Percentiles rank a stretch among this genome's conserved stretches.
These are phyloP conservation scores for Chrysopa pallens DNA, from an alignment of 1,140 invertebrate species.

Conservation along the genomic window DNA sequence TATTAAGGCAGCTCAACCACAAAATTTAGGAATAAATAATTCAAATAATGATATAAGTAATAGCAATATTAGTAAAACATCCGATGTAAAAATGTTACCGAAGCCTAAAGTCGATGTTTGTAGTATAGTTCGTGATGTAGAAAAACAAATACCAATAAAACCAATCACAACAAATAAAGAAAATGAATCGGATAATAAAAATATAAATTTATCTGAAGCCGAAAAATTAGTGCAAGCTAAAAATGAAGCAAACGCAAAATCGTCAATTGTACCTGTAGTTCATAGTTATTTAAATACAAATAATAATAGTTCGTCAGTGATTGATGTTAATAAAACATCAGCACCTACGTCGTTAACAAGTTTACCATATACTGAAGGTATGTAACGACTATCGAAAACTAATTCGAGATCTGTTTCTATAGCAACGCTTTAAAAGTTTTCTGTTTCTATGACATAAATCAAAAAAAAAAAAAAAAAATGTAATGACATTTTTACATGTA, in stretches of 20 bases:
- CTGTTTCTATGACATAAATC: neutral
- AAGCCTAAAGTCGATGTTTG: slow-evolving; percentile 15
- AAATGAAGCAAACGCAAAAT: slow-evolving; percentile 12
- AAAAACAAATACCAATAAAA: slow-evolving; percentile 9
- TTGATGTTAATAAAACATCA: slow-evolving; percentile 5
- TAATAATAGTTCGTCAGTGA: slow-evolving; percentile 5
- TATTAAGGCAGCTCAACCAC: slow-evolving; percentile 3
- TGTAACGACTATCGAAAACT: neutral
- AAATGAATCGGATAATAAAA: neutral
- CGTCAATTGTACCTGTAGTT: neutral
- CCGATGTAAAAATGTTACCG: slow-evolving; percentile 4
- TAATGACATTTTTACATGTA: too few species aligned
- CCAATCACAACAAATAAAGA: slow-evolving; percentile 1
- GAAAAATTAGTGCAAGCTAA: slow-evolving; percentile 15
- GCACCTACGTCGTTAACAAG: slow-evolving; percentile 8
- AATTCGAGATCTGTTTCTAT: neutral
- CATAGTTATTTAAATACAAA: neutral
- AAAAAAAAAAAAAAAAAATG: too few species aligned
- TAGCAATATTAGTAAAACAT: neutral
- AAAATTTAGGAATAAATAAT: neutral
- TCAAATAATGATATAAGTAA: neutral
- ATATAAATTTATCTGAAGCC: slow-evolving; percentile 10
- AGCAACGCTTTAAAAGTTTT: neutral
- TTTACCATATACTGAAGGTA: slow-evolving; percentile 17
- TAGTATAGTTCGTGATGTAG: slow-evolving; percentile 16